These are phyloP conservation scores for Mormyrus proboscirostris DNA, from an alignment of 2,797 vertebrate genomes.

Conservation along the genomic window DNA sequence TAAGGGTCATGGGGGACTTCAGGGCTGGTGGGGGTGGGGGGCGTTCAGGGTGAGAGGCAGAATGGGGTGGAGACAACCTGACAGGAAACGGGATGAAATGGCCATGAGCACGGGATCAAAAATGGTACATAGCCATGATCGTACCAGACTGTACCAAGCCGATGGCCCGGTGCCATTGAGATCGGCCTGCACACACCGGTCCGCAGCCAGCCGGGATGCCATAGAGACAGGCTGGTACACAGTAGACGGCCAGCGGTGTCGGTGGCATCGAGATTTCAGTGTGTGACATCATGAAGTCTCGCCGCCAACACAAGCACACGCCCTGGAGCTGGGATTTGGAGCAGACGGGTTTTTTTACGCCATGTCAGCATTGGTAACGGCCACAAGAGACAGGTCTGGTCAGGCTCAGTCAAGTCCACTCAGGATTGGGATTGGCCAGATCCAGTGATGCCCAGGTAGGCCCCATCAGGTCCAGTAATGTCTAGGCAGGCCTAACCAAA, in stretches of 20 bases:
- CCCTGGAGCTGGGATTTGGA: background rate
- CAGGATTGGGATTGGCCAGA: background rate
- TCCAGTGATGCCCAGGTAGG: background rate
- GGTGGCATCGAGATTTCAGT: background rate
- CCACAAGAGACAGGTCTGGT: background rate
- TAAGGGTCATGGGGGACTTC: background rate
- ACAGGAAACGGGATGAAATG: background rate
- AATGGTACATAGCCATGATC: background rate
- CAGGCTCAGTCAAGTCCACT: background rate
- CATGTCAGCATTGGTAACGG: background rate
- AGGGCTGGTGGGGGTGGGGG: background rate
- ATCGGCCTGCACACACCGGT: background rate
- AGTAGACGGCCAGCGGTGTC: background rate
- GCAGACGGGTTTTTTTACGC: background rate
- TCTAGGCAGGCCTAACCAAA: background rate
- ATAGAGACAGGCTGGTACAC: background rate
- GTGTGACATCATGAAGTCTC: background rate
- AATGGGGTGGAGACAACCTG: background rate
- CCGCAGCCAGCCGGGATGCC: background rate
- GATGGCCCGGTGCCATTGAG: background rate
- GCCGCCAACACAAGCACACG: background rate
- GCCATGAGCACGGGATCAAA: background rate
- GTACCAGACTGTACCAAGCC: background rate
- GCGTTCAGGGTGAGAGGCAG: constrained; percentile 10
- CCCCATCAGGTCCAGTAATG: no score